Conservation (phyloP, 2,113 vertebrate genomes). For the Amblyopsis rosae region DNA sequence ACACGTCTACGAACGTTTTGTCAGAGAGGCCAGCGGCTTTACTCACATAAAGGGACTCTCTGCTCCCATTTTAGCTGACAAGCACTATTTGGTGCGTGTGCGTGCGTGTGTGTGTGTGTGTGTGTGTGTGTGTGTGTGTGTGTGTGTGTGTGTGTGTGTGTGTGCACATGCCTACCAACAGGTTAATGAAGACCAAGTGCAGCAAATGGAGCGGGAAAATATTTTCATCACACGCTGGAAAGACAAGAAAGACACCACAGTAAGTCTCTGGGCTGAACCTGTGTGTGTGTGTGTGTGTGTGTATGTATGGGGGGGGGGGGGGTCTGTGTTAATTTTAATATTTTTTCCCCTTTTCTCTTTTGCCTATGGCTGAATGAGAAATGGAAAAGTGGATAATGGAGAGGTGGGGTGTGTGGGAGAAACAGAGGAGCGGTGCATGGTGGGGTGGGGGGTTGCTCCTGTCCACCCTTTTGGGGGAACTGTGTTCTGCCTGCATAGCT, state of each 20-base stretch:
- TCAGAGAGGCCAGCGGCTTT: conserved; percentile 1
- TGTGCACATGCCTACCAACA: conserved; percentile 58
- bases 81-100: background rate
- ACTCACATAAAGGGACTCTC: background rate
- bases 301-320: no score
- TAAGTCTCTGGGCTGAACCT: conserved; percentile 64
- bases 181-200: conserved; percentile 92
- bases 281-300: conserved; percentile 18
- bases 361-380: conserved; percentile 30
- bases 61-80: conserved; percentile 2
- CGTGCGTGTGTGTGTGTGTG: background rate
- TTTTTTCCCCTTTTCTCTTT: conserved; percentile 17
- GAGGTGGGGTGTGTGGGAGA: background rate
- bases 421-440: background rate
- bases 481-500: conserved; percentile 22
- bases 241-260: conserved; percentile 93
- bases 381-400: background rate
- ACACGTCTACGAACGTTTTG: no score
- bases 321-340: conserved; percentile 42
- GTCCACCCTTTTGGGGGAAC: conserved; percentile 16
- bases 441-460: background rate
- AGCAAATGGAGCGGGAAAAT: conserved; percentile 97
- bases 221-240: conserved; percentile 95
- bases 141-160: conserved; percentile 7
- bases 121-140: conserved; percentile 18